These are phyloP conservation scores for Drosophila paramelanica DNA, from an alignment of 2,888 invertebrate species.

Conservation along the genomic window DNA sequence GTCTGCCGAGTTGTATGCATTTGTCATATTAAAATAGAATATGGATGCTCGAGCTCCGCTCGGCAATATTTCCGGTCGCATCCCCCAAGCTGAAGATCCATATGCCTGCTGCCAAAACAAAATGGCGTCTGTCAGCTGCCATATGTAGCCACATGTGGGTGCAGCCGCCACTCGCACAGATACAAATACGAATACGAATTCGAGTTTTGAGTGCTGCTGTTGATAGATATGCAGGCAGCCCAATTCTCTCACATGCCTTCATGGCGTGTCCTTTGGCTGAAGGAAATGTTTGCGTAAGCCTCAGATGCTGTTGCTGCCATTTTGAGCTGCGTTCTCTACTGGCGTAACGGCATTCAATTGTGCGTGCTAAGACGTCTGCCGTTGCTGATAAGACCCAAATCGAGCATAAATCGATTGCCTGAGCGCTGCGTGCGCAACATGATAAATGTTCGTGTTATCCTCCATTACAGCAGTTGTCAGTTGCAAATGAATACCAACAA, in stretches of 20 bases:
- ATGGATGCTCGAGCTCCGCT: conserved; percentile 29
- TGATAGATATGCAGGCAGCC: conserved; percentile 69
- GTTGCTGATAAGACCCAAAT: conserved; percentile 71
- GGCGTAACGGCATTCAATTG: conserved; percentile 73
- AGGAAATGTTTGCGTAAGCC: conserved; percentile 47
- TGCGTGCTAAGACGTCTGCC: conserved; percentile 44
- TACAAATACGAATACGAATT: not conserved
- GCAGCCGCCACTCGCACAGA: conserved; percentile 15
- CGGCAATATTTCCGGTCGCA: conserved; percentile 1
- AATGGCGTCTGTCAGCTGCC: conserved; percentile 45
- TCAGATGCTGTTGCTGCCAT: conserved; percentile 32
- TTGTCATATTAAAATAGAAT: conserved; percentile 56
- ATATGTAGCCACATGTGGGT: conserved; percentile 33
- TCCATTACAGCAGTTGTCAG: conserved; percentile 65
- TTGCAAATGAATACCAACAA: conserved; percentile 67
- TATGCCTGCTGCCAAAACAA: conserved; percentile 39
- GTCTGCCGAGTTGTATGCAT: conserved; percentile 41
- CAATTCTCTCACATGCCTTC: conserved; percentile 47
- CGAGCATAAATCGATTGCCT: conserved; percentile 74
- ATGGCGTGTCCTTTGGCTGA: conserved; percentile 57
- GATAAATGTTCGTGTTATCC: conserved; percentile 75
- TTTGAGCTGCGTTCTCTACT: conserved; percentile 26
- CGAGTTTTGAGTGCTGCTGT: conserved; percentile 45
- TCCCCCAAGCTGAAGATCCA: conserved; percentile 25
- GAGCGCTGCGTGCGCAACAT: conserved; percentile 65